These are phyloP conservation scores for Sigmodon hispidus DNA, from an alignment of 2,113 vertebrate genomes.

Conservation along the genomic window DNA sequence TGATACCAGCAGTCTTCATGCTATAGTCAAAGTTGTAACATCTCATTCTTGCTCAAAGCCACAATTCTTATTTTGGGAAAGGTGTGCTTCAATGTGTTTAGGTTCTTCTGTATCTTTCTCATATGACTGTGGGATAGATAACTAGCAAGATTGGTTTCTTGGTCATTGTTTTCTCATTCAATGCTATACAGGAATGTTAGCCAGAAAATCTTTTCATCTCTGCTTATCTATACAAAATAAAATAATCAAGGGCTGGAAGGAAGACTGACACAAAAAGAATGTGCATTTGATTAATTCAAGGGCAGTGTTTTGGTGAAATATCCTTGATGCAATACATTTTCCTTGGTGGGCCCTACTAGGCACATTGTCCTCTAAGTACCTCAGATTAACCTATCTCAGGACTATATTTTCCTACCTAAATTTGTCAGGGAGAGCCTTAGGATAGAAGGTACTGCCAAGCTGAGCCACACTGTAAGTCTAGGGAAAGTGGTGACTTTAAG, in stretches of 20 bases:
- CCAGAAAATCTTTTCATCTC: conserved; percentile 7
- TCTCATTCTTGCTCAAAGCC: background rate
- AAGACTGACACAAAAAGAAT: conserved; percentile 30
- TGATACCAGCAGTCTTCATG: background rate
- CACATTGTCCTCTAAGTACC: background rate
- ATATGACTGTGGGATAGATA: background rate
- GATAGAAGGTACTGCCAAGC: background rate
- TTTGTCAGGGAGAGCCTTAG: background rate
- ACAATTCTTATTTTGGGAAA: background rate
- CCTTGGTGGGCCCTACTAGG: background rate
- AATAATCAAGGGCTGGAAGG: conserved; percentile 11
- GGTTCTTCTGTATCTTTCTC: background rate
- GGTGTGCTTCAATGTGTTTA: background rate
- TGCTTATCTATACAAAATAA: conserved; percentile 51
- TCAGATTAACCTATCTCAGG: background rate
- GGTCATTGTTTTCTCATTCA: conserved; percentile 1
- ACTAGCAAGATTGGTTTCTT: background rate
- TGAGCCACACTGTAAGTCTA: background rate
- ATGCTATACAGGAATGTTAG: background rate
- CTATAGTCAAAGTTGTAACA: background rate
- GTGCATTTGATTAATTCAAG: background rate
- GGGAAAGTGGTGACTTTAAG: background rate
- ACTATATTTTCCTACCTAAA: conserved; percentile 17
- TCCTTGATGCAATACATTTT: background rate
- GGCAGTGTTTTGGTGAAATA: background rate